Conservation (phyloP, 2,888 invertebrate species). For the Keiferia lycopersicella region DNA sequence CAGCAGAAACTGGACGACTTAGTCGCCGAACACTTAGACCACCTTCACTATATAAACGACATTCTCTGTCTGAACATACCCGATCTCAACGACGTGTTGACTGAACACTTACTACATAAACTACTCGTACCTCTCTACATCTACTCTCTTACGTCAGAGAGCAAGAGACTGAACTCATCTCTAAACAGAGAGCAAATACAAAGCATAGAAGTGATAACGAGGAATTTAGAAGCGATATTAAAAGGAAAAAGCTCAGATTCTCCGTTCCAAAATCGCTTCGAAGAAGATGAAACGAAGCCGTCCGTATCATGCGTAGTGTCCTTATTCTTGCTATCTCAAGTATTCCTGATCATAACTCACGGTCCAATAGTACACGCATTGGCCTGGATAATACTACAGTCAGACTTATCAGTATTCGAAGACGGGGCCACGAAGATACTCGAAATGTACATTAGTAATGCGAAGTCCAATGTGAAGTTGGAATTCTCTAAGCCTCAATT, state of each 20-base stretch:
- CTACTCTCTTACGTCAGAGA: slow-evolving; percentile 87
- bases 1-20: slow-evolving; percentile 94
- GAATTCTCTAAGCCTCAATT: slow-evolving; percentile 87
- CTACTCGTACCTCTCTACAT: slow-evolving; percentile 96
- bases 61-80: slow-evolving; percentile 95
- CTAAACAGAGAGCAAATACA: slow-evolving; percentile 71
- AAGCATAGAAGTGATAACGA: slow-evolving; percentile 82
- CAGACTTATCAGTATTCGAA: slow-evolving; percentile 86
- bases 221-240: slow-evolving; percentile 84
- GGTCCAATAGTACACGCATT: slow-evolving; percentile 94
- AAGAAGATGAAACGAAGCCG: slow-evolving; percentile 81
- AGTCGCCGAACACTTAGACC: slow-evolving; percentile 98
- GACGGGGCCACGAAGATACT: slow-evolving; percentile 86
- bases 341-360: slow-evolving; percentile 96
- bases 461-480: slow-evolving; percentile 79
- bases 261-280: slow-evolving; percentile 63
- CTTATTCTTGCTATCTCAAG: slow-evolving; percentile 95
- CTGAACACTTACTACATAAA: slow-evolving; percentile 96
- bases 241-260: slow-evolving; percentile 81
- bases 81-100: slow-evolving; percentile 95
- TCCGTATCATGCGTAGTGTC: slow-evolving; percentile 95
- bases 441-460: slow-evolving; percentile 83
- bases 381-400: slow-evolving; percentile 94
- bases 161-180: slow-evolving; percentile 57
- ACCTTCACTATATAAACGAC: slow-evolving; percentile 98